Conservation (phyloP, 2,113 vertebrate genomes). For the Numenius arquata region DNA sequence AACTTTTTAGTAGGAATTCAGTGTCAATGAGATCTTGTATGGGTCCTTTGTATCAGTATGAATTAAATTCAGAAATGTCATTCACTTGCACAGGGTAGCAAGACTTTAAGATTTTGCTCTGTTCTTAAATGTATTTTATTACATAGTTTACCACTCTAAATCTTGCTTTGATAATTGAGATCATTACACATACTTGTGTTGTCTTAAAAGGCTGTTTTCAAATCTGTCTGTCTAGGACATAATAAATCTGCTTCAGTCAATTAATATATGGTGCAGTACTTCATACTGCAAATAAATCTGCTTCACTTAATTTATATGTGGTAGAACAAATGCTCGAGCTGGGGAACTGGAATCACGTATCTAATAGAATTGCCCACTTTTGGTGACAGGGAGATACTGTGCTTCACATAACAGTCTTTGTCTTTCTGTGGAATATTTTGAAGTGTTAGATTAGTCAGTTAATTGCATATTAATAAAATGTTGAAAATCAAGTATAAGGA, state of each 20-base stretch:
- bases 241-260: background rate
- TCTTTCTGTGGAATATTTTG: background rate
- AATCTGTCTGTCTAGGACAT: background rate
- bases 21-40: background rate
- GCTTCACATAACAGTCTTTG: background rate
- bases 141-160: background rate
- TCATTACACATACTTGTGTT: background rate
- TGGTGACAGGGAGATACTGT: background rate
- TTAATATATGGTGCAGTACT: background rate
- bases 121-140: background rate
- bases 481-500: background rate
- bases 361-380: background rate
- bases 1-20: background rate
- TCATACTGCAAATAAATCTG: constrained; percentile 7
- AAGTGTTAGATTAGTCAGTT: background rate
- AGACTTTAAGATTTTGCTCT: background rate
- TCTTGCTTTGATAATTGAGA: background rate
- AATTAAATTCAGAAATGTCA: background rate
- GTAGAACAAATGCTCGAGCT: background rate
- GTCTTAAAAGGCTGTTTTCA: background rate
- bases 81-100: background rate
- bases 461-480: background rate
- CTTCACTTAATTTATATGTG: background rate
- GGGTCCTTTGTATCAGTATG: background rate
- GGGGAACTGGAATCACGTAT: background rate